These are phyloP conservation scores for Metridium senile DNA, from an alignment of 92 coral and sea anemone species.

Conservation along the genomic window DNA sequence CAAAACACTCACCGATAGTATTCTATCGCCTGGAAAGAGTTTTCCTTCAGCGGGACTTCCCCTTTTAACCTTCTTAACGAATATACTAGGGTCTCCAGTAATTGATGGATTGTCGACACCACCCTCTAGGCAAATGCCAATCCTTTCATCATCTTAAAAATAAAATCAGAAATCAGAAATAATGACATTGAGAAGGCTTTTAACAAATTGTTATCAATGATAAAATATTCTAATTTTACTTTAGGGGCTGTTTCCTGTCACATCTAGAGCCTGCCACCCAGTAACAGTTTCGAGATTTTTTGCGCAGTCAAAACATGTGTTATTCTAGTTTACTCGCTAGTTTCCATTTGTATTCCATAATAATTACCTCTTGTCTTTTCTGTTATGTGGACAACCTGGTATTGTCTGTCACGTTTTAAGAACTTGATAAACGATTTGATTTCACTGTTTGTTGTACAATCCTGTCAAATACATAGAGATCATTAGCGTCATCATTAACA, in stretches of 20 bases:
- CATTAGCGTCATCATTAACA: background rate
- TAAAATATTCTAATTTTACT: too few species aligned
- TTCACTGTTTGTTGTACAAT: background rate
- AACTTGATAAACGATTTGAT: slow-evolving; percentile 8
- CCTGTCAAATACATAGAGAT: background rate
- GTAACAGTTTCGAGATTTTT: too few species aligned
- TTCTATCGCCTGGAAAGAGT: slow-evolving; percentile 52
- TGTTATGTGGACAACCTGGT: slow-evolving; percentile 17
- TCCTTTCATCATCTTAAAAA: slow-evolving; percentile 4
- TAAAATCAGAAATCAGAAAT: background rate
- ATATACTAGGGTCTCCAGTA: slow-evolving; percentile 41
- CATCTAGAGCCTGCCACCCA: too few species aligned
- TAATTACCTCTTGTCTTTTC: background rate
- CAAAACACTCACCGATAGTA: slow-evolving; percentile 17
- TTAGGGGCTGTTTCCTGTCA: too few species aligned
- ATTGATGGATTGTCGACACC: slow-evolving; percentile 21
- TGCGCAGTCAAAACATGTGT: too few species aligned
- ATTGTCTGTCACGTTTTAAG: slow-evolving; percentile 1
- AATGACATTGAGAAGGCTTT: background rate
- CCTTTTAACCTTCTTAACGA: slow-evolving; percentile 25
- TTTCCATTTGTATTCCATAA: too few species aligned
- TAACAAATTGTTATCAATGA: too few species aligned
- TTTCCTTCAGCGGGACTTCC: slow-evolving; percentile 51
- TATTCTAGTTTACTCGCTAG: too few species aligned
- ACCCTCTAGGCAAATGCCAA: slow-evolving; percentile 39